Evolutionary conservation across 1,140 invertebrate species (phyloP), one percentile per base, ranked within the genome.

Genomic region (Cryptotermes secundus): DNA sequence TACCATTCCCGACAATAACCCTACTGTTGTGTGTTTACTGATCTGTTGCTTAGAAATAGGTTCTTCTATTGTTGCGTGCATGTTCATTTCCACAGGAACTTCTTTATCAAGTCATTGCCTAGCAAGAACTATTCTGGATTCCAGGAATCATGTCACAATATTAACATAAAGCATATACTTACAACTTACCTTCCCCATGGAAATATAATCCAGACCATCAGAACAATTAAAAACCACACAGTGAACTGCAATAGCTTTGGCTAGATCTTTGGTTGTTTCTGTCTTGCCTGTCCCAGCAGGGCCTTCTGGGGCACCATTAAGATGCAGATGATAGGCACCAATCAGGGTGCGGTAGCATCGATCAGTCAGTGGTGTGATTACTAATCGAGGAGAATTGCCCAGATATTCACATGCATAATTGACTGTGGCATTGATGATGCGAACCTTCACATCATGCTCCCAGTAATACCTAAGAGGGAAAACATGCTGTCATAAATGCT

Each of bases 201-300:
- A 96, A 88, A 97, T 96, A 88, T 97, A 98, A 89, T 98, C 96
- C 80, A 98, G 89, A n/a, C 96, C 96, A 88, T 98, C 96, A 0
- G 97, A 98, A 87, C 97, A 98, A 89, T 98, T 98, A 89, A 98
- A 98, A 0, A 98, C 97, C 1, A 98, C 95, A 88, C 97, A 98
- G 87, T 98, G 96, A 0, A 98, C 96, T 0, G 97, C 97, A 10
- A 98, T 88, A 0, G 96, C 96, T 90, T 97, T 97, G 24, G 96
- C 96, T 86, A 97, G 89, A 91, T 97, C 96, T 90, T 97, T 98
- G 0, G 95, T 95, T 3, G 96, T 97, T 90, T 97, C 96, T 0
- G 96, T 97, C 89, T 97, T 98, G 26, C 96, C 96, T 0, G 96
- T 97, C n/a, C 96, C 96, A 1, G 96, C 96, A 0, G 97, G 96